Evolutionary conservation across 2,113 vertebrate genomes (phyloP), one percentile per base, ranked within the genome.

Genomic region (Baryphthengus martii): DNA sequence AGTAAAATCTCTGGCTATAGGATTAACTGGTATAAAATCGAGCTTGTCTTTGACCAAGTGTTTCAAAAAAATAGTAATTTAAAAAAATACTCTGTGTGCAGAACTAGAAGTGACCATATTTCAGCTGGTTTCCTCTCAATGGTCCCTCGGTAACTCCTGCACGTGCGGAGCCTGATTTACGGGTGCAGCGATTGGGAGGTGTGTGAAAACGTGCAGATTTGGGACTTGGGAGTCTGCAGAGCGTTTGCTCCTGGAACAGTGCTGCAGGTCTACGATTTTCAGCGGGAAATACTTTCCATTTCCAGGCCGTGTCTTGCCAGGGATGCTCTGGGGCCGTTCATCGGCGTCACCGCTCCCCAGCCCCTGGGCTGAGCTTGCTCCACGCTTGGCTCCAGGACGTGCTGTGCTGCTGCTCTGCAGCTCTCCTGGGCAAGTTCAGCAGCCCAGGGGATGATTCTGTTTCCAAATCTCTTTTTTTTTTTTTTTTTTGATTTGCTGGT

Each of bases 291-390:
- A 2, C 10, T 31, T 3, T 5, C 20, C 9, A 4, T 23, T 58
- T 1, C 1, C 3, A 45, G 53, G 29, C 65, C 0, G 0, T 61
- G 35, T 8, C 40, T 20, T 8, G 29, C 85, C 24, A 21, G 0
- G 5, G 86, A 9, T 75, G 79, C 89, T 83, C 61, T 10, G 66
- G 56, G 50, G 71, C 66, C 76, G 52, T 9, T 59, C 18, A 11
- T 50, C 73, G 21, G 25, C 85, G 33, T 16, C 56, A 1, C 26
- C 14, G 6, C 39, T 55, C 10, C 8, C 42, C 17, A 7, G 47
- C 45, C 49, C 56, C 37, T 4, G 52, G 52, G 75, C 11, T 33
- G 31, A 62, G 53, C 56, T 21, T 11, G 52, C 52, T 29, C 28
- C 52, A 53, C 10, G 28, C 52, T 53, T 53, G 0, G 13, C 88